Evolutionary conservation across 2,797 vertebrate species (phyloP), one percentile per base, ranked within the genome.

Genomic region (Sphaeramia orbicularis): DNA sequence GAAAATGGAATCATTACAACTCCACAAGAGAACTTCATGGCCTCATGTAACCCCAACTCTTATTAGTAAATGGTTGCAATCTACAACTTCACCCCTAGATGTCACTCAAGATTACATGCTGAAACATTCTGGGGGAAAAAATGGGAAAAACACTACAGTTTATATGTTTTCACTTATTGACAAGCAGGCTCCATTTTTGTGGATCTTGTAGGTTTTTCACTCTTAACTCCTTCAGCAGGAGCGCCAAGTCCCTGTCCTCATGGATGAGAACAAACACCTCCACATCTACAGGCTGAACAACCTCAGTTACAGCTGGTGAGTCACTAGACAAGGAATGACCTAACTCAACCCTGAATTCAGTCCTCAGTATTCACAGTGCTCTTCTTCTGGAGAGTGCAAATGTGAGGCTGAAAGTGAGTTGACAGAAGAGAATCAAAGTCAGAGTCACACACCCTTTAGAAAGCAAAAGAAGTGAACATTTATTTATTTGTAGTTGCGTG

Each of bases 221-320:
- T 27, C 6, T 6, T 27, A 6, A 6, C 24, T 27, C 81, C 10
- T 80, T 40, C 15, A 85, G 52, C 13, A 81, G 66, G 11, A 91
- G 71, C 13, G 36, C 75, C 37, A 90, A 67, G 30, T 87, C 80
- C 32, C 59, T 12, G 59, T 87, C 61, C 6, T 86, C 59, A 37
- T 56, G 63, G 77, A 90, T 92, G 19, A 81, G 63, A 15, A 85
- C 65, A 71, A 83, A 85, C 10, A 90, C 80, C 37, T 90, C 87
- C 47, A 87, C 84, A 44, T 80, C 80, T n/a, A 90, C 71, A 4
- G 84, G 73, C 67, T 88, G 78, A 15, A 78, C 85, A 0, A 90
- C 71, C 44, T 77, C 50, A 6, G 36, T 74, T 16, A 76, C 53
- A 41, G 19, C 14, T 24, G 63, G 59, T 37, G 10, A 44, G 1